A percentile compares a stretch with the other conserved stretches of the same genome.
phyloP scores from a whole-genome alignment of 2,113 vertebrate species.

The Asarcornis scutulata region DNA sequence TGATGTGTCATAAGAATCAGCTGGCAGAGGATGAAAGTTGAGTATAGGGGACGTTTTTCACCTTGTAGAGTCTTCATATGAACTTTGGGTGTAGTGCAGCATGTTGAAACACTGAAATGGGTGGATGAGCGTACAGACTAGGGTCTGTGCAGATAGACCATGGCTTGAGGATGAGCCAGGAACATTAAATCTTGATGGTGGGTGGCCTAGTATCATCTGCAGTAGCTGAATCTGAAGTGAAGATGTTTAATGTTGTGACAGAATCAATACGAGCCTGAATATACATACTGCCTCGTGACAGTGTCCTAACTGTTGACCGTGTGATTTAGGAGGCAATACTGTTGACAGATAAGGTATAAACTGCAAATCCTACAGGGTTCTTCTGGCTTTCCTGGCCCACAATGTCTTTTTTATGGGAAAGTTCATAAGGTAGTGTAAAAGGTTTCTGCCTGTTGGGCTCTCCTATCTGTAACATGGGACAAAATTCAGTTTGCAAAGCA shows the following conservation, averaged over 20 bases:
- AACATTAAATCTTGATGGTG: neutral
- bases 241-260: neutral
- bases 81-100: neutral
- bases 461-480: neutral
- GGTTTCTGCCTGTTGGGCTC: neutral
- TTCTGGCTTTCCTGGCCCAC: neutral
- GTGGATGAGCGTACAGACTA: neutral
- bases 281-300: fast-evolving
- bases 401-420: neutral
- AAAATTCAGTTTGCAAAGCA: neutral
- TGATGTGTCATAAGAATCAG: neutral
- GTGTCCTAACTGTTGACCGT: fast-evolving
- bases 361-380: neutral
- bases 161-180: neutral
- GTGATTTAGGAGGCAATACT: neutral
- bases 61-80: neutral
- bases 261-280: neutral
- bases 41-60: neutral
- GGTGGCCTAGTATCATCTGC: neutral
- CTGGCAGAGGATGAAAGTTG: slow-evolving; percentile 9
- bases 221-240: neutral
- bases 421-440: neutral
- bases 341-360: neutral
- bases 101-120: fast-evolving
- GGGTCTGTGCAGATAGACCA: neutral